Base-by-base conservation (phyloP, 1,140 invertebrate genomes). In the Brachionus rubens region DNA sequence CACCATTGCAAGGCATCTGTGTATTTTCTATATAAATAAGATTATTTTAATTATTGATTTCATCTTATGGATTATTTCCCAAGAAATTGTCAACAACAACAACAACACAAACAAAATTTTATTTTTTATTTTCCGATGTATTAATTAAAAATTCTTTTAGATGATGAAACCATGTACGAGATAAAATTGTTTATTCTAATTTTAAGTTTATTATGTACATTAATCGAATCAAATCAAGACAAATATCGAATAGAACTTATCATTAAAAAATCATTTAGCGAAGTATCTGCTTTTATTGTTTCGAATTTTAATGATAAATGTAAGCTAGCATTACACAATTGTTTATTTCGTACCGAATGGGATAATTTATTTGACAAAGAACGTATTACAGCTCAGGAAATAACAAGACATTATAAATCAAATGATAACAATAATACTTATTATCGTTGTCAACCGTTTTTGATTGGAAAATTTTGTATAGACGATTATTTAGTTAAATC, bases 281-380 rank as follows among this genome's bases (percentile, higher is more conserved):
- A 72, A 50, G 68, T 72, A 24, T 48, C 68, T 10, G 68, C 68
- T 14, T 72, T 50, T 41, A 24, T 72, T 10, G 50, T 54, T 19
- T 72, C 46, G 6, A 30, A 72, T 50, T 72, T 72, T 40, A 48
- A 72, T n/a, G 24, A 72, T 5, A 48, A 28, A 54, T 72, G 68
- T n/a, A 72, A 50, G 10, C 50, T 72, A 40, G 46, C 68, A 4
- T 21, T 72, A 1, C 68, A 72, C 21, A 72, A 72, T 54, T 72
- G 68, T 48, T 50, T 72, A 36, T 72, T 72, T 46, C 43, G 46
- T 6, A 72, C 68, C 21, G 46, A 72, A 54, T 72, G 68, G 68
- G 68, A 72, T 24, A 72, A 54, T 50, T 26, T 72, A 12, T 72
- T 72, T 24, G 33, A 24, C 24, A 54, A 54, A 46, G 68, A 48